Base-by-base conservation (phyloP, 2,797 vertebrate species). In the Darevskia mixta region DNA sequence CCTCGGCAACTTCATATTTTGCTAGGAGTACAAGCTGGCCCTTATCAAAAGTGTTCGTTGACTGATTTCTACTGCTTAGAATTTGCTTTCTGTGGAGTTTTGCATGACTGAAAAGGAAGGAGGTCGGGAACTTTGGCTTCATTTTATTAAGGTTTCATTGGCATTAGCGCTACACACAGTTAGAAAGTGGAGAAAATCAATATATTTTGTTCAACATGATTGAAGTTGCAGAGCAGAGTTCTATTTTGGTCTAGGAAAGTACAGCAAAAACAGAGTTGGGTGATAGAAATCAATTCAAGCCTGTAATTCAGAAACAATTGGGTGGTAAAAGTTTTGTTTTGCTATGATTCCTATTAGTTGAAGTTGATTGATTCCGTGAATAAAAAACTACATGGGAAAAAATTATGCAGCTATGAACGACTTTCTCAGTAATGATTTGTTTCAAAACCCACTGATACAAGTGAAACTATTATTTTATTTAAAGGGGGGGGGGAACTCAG, bases 101-200 rank as follows among this genome's bases (percentile, higher is more conserved):
- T 88, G 69, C 35, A 86, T 92, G 64, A 81, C 75, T 83, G 49
- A 91, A 88, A 93, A 41, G 58, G 35, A 81, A 11, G 88, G 18
- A 55, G 78, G 23, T 81, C 35, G 85, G 77, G 79, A 83, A 10
- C 4, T 43, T 8, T 79, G 10, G 58, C 84, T 89, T 92, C 25
- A 49, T 88, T 84, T 95, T 90, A 88, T 90, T 92, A 91, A 89
- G 6, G 69, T 91, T 90, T 90, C 72, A 90, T 85, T 86, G 86
- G 78, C 17, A 89, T 85, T 88, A 90, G 43, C 64, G 4, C 75
- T 87, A 78, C 20, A 43, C 32, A 64, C 86, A 88, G n/a, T 13
- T 85, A 86, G 79, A 84, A 90, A 85, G 89, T 3, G 9, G 23
- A 11, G 38, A 79, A 84, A 92, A 85, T 89, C 3, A 55, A 66